Base-by-base conservation (phyloP, 2,797 vertebrate genomes). In the Trematomus bernacchii region DNA sequence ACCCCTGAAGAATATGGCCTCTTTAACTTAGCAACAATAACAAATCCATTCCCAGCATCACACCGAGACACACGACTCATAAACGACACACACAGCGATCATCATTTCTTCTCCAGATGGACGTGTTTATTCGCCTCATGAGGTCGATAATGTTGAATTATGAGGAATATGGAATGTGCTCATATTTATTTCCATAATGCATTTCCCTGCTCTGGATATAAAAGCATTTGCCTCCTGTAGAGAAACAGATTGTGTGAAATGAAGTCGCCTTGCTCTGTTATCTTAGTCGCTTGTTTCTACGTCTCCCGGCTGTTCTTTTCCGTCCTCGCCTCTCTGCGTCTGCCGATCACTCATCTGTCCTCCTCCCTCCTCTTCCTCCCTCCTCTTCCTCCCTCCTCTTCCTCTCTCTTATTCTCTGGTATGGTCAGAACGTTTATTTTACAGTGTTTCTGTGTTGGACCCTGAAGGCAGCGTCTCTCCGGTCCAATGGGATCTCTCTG, bases 161-260 rank as follows among this genome's bases (percentile, higher is more conserved):
- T 52, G 6, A 33, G 14, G 3, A 3, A 43, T 62, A 63, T 42
- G 53, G 58, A 72, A 71, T 75, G 46, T 27, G 68, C 37, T 66
- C 33, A 44, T 68, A 61, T 82, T 79, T 77, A 74, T 76, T 85
- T 67, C 65, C 66, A 60, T 78, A 47, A 87, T 82, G 63, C 60
- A 8, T 66, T 68, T 71, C 70, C 58, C 54, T 54, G 37, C 60
- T 6, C 53, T 55, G 53, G 57, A 33, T 62, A 73, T 71, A 67
- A 71, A 73, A 77, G 67, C 60, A n/a, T 85, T 62, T 48, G 46
- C 57, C 69, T 65, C 83, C 73, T 16, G 66, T 23, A 3, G 81
- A 75, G 83, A 77, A 55, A 66, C 77, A 63, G 77, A 79, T 71
- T 77, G 79, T 79, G 74, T 84, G 81, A 73, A 83, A 79, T 80